Evolutionary conservation across 2,888 invertebrate species (phyloP), one percentile per base, ranked within the genome.

Genomic region (Drosophila algonquin): DNA sequence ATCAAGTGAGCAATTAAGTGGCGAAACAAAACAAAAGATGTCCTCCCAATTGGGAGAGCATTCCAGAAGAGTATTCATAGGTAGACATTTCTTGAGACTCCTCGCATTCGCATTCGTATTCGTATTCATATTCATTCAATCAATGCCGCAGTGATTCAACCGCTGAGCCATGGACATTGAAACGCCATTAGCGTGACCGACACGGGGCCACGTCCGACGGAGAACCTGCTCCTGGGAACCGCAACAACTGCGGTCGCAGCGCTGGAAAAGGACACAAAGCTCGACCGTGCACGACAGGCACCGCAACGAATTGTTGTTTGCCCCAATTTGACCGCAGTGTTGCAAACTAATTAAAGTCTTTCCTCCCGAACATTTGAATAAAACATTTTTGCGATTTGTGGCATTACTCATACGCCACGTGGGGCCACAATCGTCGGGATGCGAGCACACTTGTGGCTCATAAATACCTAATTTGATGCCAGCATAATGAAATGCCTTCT

Each of bases 121-220:
- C 27, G 46, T 45, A 51, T 58, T 63, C 46, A 51, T 40, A 64
- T 67, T 54, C 73, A 62, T 54, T 69, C 73, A 72, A 65, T 72
- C 64, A 63, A 69, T 56, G 44, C 32, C 48, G 54, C 63, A 61
- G 55, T 59, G 62, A 63, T 55, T 75, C 70, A 69, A 63, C 63
- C 64, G 16, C 52, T 16, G 76, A 40, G 35, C 54, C 30, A 44
- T n/a, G 75, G 84, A 87, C 89, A 89, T 75, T 70, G 76, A 89
- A 82, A 89, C 76, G 71, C 73, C 87, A 89, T 83, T 89, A 89
- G 85, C 81, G 81, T 71, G 58, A 59, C 45, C 68, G 71, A 63
- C 24, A 44, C 82, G 79, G 57, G 73, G 65, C 65, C 77, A 45
- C 80, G 35, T 60, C 32, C 55, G 53, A 63, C 21, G 0, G 63